A percentile compares a stretch with the other conserved stretches of the same genome.
Evolutionary conservation across 2,888 invertebrate genomes (phyloP).

Genomic region (Epistrophe grossulariae): DNA sequence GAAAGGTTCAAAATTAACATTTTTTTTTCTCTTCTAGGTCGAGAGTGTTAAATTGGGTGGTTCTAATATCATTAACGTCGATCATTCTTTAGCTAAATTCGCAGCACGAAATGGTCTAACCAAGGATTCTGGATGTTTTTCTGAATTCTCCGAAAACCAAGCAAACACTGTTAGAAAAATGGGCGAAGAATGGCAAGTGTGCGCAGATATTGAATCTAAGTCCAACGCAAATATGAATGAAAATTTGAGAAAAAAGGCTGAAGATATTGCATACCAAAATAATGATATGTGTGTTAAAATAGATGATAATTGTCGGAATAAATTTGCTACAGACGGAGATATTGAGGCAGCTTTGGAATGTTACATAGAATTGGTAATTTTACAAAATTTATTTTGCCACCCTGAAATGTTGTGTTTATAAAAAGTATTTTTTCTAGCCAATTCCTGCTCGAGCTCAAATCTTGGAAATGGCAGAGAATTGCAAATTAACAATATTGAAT

Average conservation of each 20-base stretch:
- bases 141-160: not conserved
- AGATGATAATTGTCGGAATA: not conserved
- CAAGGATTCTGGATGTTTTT: not conserved
- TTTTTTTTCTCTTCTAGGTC: not conserved
- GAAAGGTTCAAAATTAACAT: not conserved
- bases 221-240: not conserved
- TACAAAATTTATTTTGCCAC: not conserved
- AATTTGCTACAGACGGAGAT: not conserved
- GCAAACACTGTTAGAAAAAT: not conserved
- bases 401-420: not conserved
- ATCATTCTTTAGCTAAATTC: not conserved
- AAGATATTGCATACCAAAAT: not conserved
- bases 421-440: not conserved
- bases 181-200: not conserved
- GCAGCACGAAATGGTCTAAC: not conserved
- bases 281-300: not conserved
- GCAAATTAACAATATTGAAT: not conserved
- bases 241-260: not conserved
- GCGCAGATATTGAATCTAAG: not conserved
- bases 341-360: not conserved
- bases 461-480: not conserved
- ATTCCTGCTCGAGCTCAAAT: not conserved
- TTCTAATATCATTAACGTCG: not conserved
- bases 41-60: not conserved
- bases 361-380: not conserved